Percentiles rank a stretch among this genome's conserved stretches.
These are phyloP conservation scores for Halichondria panicea DNA, from an alignment of 37 sponge, comb jelly and placozoan genomes.

Conservation along the genomic window DNA sequence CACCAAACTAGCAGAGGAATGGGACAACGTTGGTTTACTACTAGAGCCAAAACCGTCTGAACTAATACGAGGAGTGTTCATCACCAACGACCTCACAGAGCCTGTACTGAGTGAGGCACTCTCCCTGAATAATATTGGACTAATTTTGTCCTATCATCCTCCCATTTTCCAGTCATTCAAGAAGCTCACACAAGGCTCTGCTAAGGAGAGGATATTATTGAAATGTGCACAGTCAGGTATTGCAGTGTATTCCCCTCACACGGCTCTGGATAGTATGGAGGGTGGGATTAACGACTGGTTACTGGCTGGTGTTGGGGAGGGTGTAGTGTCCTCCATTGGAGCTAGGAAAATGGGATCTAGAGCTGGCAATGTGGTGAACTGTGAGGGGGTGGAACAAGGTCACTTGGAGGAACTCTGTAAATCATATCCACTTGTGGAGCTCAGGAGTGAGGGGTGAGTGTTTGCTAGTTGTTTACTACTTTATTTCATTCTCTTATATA, in stretches of 20 bases:
- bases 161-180: constrained; percentile 89
- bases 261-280: constrained; percentile 72
- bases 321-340: constrained; percentile 29
- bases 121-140: constrained; percentile 6
- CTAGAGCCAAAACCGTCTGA: constrained; percentile 63
- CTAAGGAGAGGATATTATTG: constrained; percentile 89
- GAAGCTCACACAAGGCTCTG: constrained; percentile 68
- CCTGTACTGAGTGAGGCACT: constrained; percentile 75
- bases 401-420: constrained; percentile 16
- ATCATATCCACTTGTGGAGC: no score
- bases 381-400: background rate
- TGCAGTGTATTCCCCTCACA: constrained; percentile 96
- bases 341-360: constrained; percentile 1
- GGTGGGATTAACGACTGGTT: constrained; percentile 97
- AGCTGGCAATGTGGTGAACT: constrained; percentile 9
- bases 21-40: constrained; percentile 97
- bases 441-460: no score
- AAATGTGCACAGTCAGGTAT: constrained; percentile 65
- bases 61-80: constrained; percentile 38
- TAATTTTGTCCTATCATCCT: constrained; percentile 94
- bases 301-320: constrained; percentile 68
- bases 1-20: constrained; percentile 56
- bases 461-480: no score
- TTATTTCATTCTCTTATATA: no score
- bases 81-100: constrained; percentile 96